Conservation (phyloP, 2,888 invertebrate genomes). For the Hyalella azteca region DNA sequence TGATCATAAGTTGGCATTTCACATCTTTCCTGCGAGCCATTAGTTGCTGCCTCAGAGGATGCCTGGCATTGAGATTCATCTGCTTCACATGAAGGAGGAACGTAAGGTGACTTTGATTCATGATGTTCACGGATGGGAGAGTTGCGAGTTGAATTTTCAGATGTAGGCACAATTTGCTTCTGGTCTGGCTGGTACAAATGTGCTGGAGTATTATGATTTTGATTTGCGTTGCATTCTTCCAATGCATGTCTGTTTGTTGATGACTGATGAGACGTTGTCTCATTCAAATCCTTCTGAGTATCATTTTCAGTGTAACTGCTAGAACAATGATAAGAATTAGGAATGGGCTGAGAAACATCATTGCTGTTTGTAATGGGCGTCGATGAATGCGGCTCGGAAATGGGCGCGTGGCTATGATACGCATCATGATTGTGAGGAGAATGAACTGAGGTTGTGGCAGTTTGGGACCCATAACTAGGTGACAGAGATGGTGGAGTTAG, state of each 20-base stretch:
- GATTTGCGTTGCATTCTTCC: not conserved
- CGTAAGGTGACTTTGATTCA: not conserved
- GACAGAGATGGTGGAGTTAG: conserved; percentile 2
- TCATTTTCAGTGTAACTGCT: not conserved
- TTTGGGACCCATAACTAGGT: not conserved
- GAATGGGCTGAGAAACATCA: not conserved
- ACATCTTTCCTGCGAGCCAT: not conserved
- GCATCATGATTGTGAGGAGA: not conserved
- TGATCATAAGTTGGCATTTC: not conserved
- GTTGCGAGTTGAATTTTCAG: not conserved
- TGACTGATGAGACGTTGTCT: not conserved
- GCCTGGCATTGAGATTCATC: not conserved
- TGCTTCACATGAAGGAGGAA: not conserved
- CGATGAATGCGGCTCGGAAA: not conserved
- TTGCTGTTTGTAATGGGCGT: not conserved
- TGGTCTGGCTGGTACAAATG: not conserved
- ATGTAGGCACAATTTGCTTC: not conserved
- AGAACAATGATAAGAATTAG: not conserved
- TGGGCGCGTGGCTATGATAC: not conserved
- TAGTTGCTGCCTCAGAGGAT: not conserved
- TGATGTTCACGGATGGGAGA: not conserved
- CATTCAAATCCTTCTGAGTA: not conserved
- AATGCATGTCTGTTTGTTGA: not conserved
- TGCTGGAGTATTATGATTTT: not conserved
- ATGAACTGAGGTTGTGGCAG: not conserved